Conservation (phyloP, 37 sponge, comb jelly and placozoan species). For the Mnemiopsis leidyi region DNA sequence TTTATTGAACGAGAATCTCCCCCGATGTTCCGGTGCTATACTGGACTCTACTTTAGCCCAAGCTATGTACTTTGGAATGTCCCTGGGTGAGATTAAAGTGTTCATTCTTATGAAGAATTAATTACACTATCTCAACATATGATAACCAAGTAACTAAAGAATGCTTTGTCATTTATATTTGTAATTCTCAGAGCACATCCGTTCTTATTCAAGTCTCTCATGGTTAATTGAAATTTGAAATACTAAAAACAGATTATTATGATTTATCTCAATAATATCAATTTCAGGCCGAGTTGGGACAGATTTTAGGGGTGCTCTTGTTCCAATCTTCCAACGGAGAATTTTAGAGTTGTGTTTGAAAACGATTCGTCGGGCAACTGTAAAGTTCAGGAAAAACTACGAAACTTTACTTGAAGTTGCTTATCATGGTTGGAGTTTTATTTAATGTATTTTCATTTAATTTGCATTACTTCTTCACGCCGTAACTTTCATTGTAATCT, state of each 20-base stretch:
- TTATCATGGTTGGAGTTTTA: constrained; percentile 38
- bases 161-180: too few species aligned
- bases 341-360: constrained; percentile 22
- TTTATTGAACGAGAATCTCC: constrained; percentile 31
- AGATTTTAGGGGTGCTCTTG: constrained; percentile 41
- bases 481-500: too few species aligned
- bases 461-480: too few species aligned
- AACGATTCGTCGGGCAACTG: background rate
- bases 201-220: too few species aligned
- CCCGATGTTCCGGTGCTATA: constrained; percentile 17
- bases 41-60: constrained; percentile 54
- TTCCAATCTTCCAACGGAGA: constrained; percentile 28
- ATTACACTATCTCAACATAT: too few species aligned
- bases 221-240: too few species aligned
- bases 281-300: constrained; percentile 15
- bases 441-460: too few species aligned
- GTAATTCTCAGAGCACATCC: too few species aligned
- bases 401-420: background rate
- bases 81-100: constrained; percentile 50
- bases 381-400: background rate
- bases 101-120: too few species aligned
- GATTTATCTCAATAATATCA: background rate
- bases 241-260: too few species aligned
- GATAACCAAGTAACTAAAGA: too few species aligned
- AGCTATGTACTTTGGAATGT: constrained; percentile 65